Conservation (phyloP, 92 coral and sea anemone species). For the Porites rus region DNA sequence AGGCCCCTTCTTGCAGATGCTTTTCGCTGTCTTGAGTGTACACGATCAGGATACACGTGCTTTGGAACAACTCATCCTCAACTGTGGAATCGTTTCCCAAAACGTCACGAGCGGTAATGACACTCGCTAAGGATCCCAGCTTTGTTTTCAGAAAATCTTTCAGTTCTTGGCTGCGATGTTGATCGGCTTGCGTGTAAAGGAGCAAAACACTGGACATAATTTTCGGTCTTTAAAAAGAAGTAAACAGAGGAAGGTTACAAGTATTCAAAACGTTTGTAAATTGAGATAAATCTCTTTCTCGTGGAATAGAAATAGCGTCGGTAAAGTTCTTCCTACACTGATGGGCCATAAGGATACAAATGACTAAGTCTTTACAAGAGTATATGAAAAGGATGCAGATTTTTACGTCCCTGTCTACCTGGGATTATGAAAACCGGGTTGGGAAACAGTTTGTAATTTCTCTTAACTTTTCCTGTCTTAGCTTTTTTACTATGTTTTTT, state of each 20-base stretch:
- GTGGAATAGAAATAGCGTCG: too few species aligned
- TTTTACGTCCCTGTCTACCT: too few species aligned
- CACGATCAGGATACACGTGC: constrained; percentile 59
- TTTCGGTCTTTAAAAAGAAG: not conserved
- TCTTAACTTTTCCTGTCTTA: too few species aligned
- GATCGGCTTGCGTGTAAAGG: constrained; percentile 64
- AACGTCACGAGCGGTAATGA: constrained; percentile 41
- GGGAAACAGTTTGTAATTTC: too few species aligned
- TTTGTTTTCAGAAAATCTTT: constrained; percentile 58
- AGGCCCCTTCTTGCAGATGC: constrained; percentile 50
- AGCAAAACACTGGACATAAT: not conserved
- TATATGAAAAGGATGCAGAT: too few species aligned
- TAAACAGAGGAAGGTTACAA: not conserved
- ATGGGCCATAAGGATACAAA: too few species aligned
- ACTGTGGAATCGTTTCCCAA: constrained; percentile 62
- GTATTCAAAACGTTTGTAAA: too few species aligned
- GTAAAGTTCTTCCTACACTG: too few species aligned
- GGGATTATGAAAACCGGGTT: too few species aligned
- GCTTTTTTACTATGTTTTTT: too few species aligned
- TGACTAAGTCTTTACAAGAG: too few species aligned
- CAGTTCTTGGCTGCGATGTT: constrained; percentile 9
- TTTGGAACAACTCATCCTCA: constrained; percentile 71
- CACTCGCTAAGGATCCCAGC: constrained; percentile 65
- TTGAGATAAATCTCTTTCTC: too few species aligned
- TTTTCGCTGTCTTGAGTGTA: constrained; percentile 63